Evolutionary conservation across 2,888 invertebrate genomes (phyloP), one percentile per base, ranked within the genome.

Genomic region (Papilio gigon): DNA sequence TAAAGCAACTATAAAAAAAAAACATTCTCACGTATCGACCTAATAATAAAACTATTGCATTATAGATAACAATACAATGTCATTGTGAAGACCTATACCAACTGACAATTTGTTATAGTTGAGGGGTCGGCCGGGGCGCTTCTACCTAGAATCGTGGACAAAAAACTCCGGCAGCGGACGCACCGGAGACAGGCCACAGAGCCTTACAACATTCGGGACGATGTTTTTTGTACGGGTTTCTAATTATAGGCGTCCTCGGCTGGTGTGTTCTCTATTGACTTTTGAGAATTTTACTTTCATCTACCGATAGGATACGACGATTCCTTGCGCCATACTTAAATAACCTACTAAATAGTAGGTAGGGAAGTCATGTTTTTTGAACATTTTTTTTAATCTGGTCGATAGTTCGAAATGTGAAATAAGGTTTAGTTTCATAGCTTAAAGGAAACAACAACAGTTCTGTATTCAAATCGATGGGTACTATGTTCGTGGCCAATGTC

Each of bases 161-260:
- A 86, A 86, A 88, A 82, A 81, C 78, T 70, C 68, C 71, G 77
- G 80, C 78, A 80, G 78, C 78, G 75, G 78, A 83, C 81, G 81
- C 27, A 37, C 83, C 81, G 81, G 37, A 47, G 37, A 25, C 80
- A 82, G 83, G 77, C 77, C 62, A 30, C 27, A 80, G 82, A 86
- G 87, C 84, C 85, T 83, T 84, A 84, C 83, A 83, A 84, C 80
- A 81, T 84, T 87, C 80, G 84, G 86, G 86, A 83, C 82, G 80
- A 76, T 77, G 76, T 85, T 89, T 88, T 89, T 87, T 84, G 33
- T 47, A 83, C 84, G 84, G 81, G 75, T 71, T 71, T 71, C 85
- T 87, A 87, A 85, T 87, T 88, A 88, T 89, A 88, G 84, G 83
- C 81, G 80, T 76, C 81, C 82, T 84, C 82, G 83, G 81, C 80